Conservation (phyloP, 2,888 invertebrate genomes). For the Apamea monoglypha region DNA sequence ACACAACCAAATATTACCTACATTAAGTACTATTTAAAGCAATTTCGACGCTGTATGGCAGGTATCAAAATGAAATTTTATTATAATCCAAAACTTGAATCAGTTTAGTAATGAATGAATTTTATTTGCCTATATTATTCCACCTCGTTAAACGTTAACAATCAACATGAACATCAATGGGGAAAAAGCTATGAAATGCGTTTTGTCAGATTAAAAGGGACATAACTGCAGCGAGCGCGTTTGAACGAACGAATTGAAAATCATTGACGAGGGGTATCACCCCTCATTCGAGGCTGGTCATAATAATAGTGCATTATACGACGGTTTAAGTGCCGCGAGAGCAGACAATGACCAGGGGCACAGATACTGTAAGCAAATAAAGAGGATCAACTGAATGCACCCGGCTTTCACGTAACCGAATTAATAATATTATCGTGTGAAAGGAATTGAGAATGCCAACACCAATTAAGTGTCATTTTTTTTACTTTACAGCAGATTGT, state of each 20-base stretch:
- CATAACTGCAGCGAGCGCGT: conserved; percentile 67
- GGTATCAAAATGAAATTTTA: neutral
- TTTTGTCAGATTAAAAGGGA: conserved; percentile 69
- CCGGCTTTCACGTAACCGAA: conserved; percentile 52
- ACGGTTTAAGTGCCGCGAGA: conserved; percentile 76
- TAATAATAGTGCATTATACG: conserved; percentile 80
- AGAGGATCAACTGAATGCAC: conserved; percentile 66
- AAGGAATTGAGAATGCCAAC: conserved; percentile 39
- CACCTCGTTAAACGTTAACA: conserved; percentile 41
- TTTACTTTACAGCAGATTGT: neutral
- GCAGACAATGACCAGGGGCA: conserved; percentile 72
- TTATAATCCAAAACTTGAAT: neutral
- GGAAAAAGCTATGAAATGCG: conserved; percentile 30
- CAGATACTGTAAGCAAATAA: conserved; percentile 71
- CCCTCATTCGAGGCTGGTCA: conserved; percentile 73
- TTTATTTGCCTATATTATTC: conserved; percentile 12
- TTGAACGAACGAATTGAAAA: conserved; percentile 70
- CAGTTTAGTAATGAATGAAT: conserved; percentile 10
- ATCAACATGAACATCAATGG: conserved; percentile 30
- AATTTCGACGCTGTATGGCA: neutral
- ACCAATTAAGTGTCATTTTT: conserved; percentile 27
- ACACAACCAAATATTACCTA: neutral
- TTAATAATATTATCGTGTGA: conserved; percentile 56
- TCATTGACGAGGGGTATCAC: conserved; percentile 77
- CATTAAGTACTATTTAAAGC: neutral